Evolutionary conservation across 2,888 invertebrate genomes (phyloP), one percentile per base, ranked within the genome.

Genomic region (Agonum fuliginosum): DNA sequence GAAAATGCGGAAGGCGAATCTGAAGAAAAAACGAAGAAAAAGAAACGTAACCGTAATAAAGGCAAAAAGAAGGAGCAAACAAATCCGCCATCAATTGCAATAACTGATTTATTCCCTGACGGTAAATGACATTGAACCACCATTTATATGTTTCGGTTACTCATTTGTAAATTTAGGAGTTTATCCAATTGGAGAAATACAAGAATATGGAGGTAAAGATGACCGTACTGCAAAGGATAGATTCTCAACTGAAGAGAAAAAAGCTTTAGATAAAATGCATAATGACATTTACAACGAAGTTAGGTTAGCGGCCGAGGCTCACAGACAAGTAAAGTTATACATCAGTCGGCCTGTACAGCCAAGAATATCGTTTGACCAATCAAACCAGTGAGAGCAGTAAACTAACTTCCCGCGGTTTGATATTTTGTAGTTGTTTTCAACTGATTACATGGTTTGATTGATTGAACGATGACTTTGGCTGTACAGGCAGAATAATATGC

Each of bases 231-330:
- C 97, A 1, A 95, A 93, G 83, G 93, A 97, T 83, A 91, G 98
- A 46, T 94, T 95, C 83, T 90, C 93, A 0, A 93, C 92, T 80
- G 95, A 95, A 84, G 97, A 96, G 84, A 98, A 98, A 83, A 91
- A 94, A 81, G 95, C 97, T 2, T 86, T 98, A 22, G 99, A 99
- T 85, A 90, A 93, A 82, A 92, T 96, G 88, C 96, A 97, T 81
- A 94, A 93, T 82, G 97, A 98, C 83, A 94, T 97, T 83, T 99
- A 98, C 85, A 95, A 95, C 83, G 97, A 98, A 87, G 93, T 98
- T 72, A 91, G 99, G 78, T 93, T 95, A 82, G 99, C 99, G 17
- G 99, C 99, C 6, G 99, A 99, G 86, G 98, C 97, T 51, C 99
- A 99, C 86, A 92, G 99, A 88, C 97, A 97, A 89, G 93, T 95